phyloP scores from a whole-genome alignment of 2,797 vertebrate genomes.

The Sorex maritimensis region DNA sequence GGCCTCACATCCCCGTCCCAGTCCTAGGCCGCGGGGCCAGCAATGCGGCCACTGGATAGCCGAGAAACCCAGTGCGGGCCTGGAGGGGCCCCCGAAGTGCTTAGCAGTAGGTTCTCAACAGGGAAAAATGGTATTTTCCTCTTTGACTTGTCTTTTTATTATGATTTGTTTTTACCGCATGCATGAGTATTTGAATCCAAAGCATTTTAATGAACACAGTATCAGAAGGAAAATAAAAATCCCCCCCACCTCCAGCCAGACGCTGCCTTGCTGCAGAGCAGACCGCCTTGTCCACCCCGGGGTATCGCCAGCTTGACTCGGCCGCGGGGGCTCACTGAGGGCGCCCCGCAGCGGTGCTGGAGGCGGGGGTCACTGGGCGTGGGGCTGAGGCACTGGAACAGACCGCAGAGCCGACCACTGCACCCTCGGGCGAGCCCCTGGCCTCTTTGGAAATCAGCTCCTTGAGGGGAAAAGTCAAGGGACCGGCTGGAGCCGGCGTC shows the following conservation, averaged over 20 bases:
- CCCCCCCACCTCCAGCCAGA: background rate
- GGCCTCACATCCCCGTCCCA: no score
- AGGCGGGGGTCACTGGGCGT: no score
- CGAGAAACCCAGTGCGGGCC: no score
- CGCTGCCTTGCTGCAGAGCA: background rate
- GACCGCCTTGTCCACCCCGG: background rate
- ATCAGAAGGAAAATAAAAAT: conserved; percentile 58
- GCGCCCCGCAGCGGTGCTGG: background rate
- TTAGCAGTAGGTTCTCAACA: background rate
- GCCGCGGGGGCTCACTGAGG: background rate
- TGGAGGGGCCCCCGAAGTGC: background rate
- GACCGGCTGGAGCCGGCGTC: no score
- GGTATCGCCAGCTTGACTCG: background rate
- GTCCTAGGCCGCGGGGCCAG: background rate
- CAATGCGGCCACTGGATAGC: background rate
- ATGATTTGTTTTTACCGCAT: conserved; percentile 59
- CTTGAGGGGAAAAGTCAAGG: no score
- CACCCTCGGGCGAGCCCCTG: no score
- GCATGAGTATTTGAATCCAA: conserved; percentile 53
- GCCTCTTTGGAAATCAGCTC: no score
- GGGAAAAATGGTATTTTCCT: conserved; percentile 5
- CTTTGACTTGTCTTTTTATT: background rate
- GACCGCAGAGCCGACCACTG: no score
- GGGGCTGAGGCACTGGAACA: no score
- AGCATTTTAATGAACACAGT: conserved; percentile 57